Conservation (phyloP, 2,797 vertebrate species). For the Gambusia yucatana region DNA sequence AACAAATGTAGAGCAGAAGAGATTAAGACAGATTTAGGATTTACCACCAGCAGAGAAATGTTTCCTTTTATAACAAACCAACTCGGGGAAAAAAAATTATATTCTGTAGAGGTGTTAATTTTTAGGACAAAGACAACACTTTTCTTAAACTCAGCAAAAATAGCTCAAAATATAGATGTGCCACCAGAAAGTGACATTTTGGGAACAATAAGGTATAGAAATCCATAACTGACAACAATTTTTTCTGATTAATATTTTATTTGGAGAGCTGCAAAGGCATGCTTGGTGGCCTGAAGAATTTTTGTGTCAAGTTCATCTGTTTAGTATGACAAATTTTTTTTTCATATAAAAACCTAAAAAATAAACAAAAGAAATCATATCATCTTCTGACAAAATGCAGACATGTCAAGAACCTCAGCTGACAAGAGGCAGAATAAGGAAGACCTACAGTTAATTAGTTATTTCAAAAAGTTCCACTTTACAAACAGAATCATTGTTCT, state of each 20-base stretch:
- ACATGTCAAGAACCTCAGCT: neutral
- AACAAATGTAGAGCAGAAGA: no score
- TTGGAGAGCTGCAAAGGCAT: slow-evolving; percentile 5
- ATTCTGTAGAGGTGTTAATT: slow-evolving; percentile 29
- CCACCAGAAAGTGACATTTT: slow-evolving; percentile 15
- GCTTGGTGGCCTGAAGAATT: neutral
- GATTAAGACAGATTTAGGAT: no score
- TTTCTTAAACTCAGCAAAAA: slow-evolving; percentile 35
- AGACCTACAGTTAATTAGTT: neutral
- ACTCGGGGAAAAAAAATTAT: neutral
- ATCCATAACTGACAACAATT: slow-evolving; percentile 30
- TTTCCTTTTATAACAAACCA: neutral
- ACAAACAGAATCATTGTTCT: neutral
- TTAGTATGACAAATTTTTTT: neutral
- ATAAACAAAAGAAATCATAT: neutral
- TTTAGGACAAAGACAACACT: slow-evolving; percentile 20
- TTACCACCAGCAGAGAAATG: no score
- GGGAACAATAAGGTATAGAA: slow-evolving; percentile 18
- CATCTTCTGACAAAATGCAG: neutral
- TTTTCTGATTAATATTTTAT: slow-evolving; percentile 39
- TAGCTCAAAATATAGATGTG: slow-evolving; percentile 27
- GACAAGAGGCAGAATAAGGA: neutral
- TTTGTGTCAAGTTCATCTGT: neutral
- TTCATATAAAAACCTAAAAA: neutral
- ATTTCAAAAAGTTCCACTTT: neutral